A percentile compares a stretch with the other conserved stretches of the same genome.
Evolutionary conservation across 2,888 invertebrate genomes (phyloP).

Genomic region (Drosophila nr. fundita): DNA sequence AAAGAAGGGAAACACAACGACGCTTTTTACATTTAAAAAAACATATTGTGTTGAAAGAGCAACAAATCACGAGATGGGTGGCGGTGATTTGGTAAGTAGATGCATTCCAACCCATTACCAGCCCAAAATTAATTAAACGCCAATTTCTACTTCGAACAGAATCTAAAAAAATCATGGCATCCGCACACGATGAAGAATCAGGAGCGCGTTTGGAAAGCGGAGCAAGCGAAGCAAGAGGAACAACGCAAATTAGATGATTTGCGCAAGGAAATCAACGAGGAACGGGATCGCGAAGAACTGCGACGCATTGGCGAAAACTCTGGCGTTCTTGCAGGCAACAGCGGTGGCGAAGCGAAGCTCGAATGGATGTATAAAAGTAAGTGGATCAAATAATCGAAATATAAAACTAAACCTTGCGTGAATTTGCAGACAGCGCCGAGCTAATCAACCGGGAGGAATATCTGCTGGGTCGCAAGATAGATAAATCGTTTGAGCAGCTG

Average conservation of each 20-base stretch:
- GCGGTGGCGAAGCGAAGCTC: constrained; percentile 87
- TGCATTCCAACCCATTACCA: neutral
- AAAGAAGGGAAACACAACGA: constrained; percentile 36
- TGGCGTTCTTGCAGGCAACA: constrained; percentile 85
- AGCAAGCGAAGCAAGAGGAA: constrained; percentile 90
- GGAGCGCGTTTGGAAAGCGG: constrained; percentile 92
- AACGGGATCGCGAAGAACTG: constrained; percentile 89
- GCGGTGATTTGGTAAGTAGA: constrained; percentile 81
- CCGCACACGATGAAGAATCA: constrained; percentile 91
- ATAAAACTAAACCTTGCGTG: neutral
- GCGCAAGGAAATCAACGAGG: constrained; percentile 89
- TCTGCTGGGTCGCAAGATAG: constrained; percentile 90
- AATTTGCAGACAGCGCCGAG: constrained; percentile 74
- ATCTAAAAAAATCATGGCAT: constrained; percentile 92
- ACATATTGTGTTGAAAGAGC: neutral
- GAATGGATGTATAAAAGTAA: constrained; percentile 95
- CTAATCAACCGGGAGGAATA: constrained; percentile 92
- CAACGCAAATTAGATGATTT: constrained; percentile 89
- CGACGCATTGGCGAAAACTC: constrained; percentile 87
- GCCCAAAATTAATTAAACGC: too few relatives aligned
- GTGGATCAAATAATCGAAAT: constrained; percentile 1
- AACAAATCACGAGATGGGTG: constrained; percentile 73
- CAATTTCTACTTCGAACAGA: constrained; percentile 85
- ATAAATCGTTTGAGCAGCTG: constrained; percentile 91
- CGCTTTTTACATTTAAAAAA: constrained; percentile 17